These are phyloP conservation scores for Leptinotarsa rubiginosa DNA, from an alignment of 2,888 invertebrate species.

Conservation along the genomic window DNA sequence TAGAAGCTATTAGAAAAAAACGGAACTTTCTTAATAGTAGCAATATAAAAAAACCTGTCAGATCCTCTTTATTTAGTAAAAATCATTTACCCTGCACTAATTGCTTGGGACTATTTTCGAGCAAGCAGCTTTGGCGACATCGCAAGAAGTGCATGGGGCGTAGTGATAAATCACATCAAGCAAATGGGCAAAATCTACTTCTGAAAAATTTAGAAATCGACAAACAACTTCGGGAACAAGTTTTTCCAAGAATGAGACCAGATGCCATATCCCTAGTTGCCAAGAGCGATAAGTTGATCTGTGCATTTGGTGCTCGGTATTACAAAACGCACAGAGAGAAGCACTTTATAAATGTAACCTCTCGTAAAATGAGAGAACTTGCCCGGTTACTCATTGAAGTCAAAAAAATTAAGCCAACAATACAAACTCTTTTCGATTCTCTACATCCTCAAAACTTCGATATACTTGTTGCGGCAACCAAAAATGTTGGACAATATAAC, in stretches of 20 bases:
- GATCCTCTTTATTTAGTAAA: no score
- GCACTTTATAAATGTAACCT: slow-evolving; percentile 35
- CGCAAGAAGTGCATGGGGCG: no score
- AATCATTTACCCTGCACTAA: no score
- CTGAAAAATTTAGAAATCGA: no score
- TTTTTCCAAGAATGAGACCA: slow-evolving; percentile 21
- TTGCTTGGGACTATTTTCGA: no score
- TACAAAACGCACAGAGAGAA: slow-evolving; percentile 39
- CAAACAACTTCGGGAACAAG: neutral
- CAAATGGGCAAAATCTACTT: no score
- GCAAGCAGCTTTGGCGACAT: no score
- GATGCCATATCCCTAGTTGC: slow-evolving; percentile 19
- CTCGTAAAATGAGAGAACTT: slow-evolving; percentile 42
- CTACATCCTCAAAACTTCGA: slow-evolving; percentile 13
- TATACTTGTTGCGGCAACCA: neutral
- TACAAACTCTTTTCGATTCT: slow-evolving; percentile 26
- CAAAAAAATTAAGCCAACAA: slow-evolving; percentile 28
- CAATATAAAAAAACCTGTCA: no score
- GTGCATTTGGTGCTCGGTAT: slow-evolving; percentile 36
- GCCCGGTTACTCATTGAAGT: slow-evolving; percentile 27
- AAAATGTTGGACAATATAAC: slow-evolving; percentile 48
- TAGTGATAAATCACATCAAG: no score
- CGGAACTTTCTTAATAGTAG: no score
- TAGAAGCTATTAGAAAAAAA: neutral
- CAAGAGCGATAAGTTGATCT: slow-evolving; percentile 27